Conservation (phyloP, 2,888 invertebrate species). For the Ichneumoninae sp. region DNA sequence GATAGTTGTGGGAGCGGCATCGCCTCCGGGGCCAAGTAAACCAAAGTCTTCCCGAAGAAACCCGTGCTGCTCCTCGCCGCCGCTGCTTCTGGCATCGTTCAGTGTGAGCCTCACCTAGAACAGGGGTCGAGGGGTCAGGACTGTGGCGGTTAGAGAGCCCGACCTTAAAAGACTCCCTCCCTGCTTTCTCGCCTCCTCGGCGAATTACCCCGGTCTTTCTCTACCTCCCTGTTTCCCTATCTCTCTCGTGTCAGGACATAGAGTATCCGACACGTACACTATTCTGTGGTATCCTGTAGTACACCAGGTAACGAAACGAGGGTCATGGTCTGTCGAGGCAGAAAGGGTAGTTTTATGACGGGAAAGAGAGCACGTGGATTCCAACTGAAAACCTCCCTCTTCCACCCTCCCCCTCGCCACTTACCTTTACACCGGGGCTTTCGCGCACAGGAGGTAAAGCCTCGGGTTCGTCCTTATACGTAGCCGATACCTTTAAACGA, state of each 20-base stretch:
- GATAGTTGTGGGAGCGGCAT: constrained; percentile 48
- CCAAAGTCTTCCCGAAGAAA: constrained; percentile 36
- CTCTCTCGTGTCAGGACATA: constrained; percentile 37
- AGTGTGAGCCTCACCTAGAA: constrained; percentile 42
- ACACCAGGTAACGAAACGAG: constrained; percentile 68
- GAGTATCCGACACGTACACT: constrained; percentile 44
- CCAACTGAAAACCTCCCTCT: constrained; percentile 55
- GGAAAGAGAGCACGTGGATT: constrained; percentile 69
- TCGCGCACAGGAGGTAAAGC: neutral
- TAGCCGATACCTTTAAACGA: constrained; percentile 43
- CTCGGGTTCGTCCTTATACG: constrained; percentile 32
- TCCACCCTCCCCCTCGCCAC: constrained; percentile 47
- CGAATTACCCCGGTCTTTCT: constrained; percentile 62
- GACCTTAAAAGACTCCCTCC: constrained; percentile 62
- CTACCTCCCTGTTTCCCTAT: neutral
- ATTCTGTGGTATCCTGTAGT: constrained; percentile 23
- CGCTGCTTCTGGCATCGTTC: constrained; percentile 47
- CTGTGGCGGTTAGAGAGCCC: constrained; percentile 60
- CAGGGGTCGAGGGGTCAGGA: constrained; percentile 56
- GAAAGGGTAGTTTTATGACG: constrained; percentile 72
- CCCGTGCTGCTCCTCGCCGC: constrained; percentile 26
- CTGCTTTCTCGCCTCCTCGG: constrained; percentile 64
- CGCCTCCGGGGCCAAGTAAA: constrained; percentile 40
- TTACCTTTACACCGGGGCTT: constrained; percentile 39
- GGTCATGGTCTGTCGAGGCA: constrained; percentile 58